Percentiles rank a stretch among this genome's conserved stretches.
Evolutionary conservation across 1,140 invertebrate species (phyloP).

Genomic region (Drosophila murphyi): DNA sequence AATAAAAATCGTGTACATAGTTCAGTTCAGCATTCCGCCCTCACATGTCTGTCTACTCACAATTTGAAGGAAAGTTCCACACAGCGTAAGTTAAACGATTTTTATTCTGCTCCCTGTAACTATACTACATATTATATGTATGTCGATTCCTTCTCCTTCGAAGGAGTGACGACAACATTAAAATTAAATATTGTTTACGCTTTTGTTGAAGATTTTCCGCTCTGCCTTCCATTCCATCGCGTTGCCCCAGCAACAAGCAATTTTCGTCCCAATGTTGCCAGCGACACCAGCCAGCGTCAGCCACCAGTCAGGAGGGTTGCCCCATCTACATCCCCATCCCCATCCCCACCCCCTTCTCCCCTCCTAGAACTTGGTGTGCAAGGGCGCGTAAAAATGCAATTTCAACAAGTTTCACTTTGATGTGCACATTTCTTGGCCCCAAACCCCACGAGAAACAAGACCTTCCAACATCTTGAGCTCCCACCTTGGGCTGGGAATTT

Average conservation of each 20-base stretch:
- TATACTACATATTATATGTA: background rate
- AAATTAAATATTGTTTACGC: conserved; percentile 77
- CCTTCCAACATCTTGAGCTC: conserved; percentile 13
- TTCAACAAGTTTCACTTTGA: conserved; percentile 82
- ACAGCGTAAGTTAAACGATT: conserved; percentile 51
- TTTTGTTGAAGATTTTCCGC: conserved; percentile 62
- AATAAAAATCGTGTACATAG: conserved; percentile 31
- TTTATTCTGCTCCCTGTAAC: conserved; percentile 1
- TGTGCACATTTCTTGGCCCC: conserved; percentile 72
- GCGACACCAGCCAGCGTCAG: conserved; percentile 19
- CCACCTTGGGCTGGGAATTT: conserved; percentile 29
- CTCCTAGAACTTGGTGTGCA: conserved; percentile 59
- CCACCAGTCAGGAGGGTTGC: conserved; percentile 22
- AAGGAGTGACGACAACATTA: conserved; percentile 70
- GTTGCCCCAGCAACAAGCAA: conserved; percentile 64
- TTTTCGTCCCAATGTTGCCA: conserved; percentile 51
- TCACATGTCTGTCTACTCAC: background rate
- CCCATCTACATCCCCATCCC: background rate
- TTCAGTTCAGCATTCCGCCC: conserved; percentile 8
- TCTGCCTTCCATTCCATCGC: conserved; percentile 50
- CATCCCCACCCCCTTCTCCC: background rate
- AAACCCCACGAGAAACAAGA: conserved; percentile 6
- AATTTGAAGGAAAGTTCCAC: conserved; percentile 32
- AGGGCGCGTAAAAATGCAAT: conserved; percentile 82
- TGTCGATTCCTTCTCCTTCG: conserved; percentile 18